phyloP scores from a whole-genome alignment of 1,140 invertebrate genomes.

The Dreissena rostriformis region DNA sequence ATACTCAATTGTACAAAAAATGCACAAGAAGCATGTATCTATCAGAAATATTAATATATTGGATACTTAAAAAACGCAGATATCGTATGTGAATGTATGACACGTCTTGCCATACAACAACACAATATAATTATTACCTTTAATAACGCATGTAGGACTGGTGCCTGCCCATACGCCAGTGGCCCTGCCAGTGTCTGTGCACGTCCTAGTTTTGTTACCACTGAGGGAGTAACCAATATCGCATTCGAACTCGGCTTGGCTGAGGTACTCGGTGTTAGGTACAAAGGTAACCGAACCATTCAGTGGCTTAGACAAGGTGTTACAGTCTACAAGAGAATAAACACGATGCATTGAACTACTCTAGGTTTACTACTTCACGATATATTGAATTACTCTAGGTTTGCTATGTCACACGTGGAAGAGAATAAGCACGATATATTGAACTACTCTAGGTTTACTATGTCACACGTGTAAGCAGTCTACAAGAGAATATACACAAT shows the following conservation, averaged over 20 bases:
- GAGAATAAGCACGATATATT: no score
- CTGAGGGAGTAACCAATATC: constrained; percentile 23
- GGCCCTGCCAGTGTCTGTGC: constrained; percentile 6
- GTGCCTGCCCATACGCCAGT: constrained; percentile 7
- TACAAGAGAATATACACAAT: neutral
- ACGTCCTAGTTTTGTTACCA: constrained; percentile 19
- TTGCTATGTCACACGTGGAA: no score
- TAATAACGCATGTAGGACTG: constrained; percentile 20
- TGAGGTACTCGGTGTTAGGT: constrained; percentile 25
- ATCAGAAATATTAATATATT: no score
- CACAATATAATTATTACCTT: constrained; percentile 6
- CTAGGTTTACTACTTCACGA: no score
- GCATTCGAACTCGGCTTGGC: constrained; percentile 15
- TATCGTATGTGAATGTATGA: no score
- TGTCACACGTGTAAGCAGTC: no score
- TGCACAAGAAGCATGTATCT: no score
- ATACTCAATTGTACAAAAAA: no score
- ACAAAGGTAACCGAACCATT: constrained; percentile 36
- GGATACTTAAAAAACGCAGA: no score
- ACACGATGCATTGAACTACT: neutral
- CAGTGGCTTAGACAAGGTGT: constrained; percentile 2
- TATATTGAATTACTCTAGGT: neutral
- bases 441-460: no score
- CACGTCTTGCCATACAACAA: no score
- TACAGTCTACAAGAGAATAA: constrained; percentile 36